Base-by-base conservation (phyloP, 2,797 vertebrate species). In the Sphenodon punctatus region DNA sequence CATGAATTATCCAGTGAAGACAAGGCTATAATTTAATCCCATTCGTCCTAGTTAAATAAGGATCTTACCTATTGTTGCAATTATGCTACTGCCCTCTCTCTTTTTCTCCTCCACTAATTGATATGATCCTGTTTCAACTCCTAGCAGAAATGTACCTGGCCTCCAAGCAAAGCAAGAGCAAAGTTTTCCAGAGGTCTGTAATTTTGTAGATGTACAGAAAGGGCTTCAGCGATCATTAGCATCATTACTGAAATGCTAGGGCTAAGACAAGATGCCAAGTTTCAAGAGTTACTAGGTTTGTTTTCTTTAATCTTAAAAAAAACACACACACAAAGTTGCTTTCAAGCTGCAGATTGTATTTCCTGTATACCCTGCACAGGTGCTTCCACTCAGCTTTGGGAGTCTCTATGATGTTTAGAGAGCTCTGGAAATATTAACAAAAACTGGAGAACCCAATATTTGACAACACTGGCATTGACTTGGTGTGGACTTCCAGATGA, bases 141-240 rank as follows among this genome's bases (percentile, higher is more conserved):
- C 42, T 32, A 5, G 67, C 43, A 43, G 23, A 42, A 9, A 1
- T 46, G 41, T 4, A 16, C 3, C 4, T 45, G 10, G 5, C 7
- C 45, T 42, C 23, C 19, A 9, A 36, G 13, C 25, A 27, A 30
- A 61, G 53, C 30, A 5, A 65, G 39, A 48, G 14, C 36, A 0
- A 3, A 68, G 55, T 19, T 64, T 20, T 45, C 45, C 9, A 2
- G 42, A 58, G 56, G 8, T 60, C 51, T 65, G 45, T 49, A 41
- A 68, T 75, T 82, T 79, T 77, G 61, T 59, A 74, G 68, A 61
- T 55, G 74, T n/a, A 20, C 49, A 41, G 39, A 42, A 83, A 74
- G 64, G 64, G 49, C 73, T 46, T 30, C 63, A 71, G 34, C 41
- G 66, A 42, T 83, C 10, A 6, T 1, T 1, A 60, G 58, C 45